Evolutionary conservation across 2,113 vertebrate species (phyloP).

Genomic region (Monarcha castaneiventris): DNA sequence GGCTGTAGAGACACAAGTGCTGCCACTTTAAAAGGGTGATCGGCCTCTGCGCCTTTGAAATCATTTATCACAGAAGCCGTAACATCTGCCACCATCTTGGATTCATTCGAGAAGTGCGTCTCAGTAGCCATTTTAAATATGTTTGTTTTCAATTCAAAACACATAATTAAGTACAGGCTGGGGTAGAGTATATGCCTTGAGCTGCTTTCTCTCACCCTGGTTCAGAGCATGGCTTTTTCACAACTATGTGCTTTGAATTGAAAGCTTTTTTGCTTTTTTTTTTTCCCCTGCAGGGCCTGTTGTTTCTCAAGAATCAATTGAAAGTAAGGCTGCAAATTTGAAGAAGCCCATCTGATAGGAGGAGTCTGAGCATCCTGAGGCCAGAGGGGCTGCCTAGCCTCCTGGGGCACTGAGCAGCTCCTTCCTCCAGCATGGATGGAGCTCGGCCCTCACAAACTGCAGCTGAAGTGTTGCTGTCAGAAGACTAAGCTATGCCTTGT

Average conservation of each 20-base stretch:
- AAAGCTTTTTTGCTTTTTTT: neutral
- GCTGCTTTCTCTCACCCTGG: constrained; percentile 35
- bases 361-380: neutral
- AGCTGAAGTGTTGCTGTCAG: neutral
- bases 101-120: constrained; percentile 38
- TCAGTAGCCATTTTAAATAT: constrained; percentile 56
- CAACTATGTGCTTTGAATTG: constrained; percentile 50
- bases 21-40: neutral
- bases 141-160: constrained; percentile 67
- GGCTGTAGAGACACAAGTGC: neutral
- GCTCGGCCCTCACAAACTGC: accelerated
- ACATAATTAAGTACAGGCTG: constrained; percentile 62
- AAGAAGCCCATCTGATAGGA: neutral
- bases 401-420: neutral
- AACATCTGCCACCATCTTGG: constrained; percentile 52
- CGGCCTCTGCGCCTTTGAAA: neutral
- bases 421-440: neutral
- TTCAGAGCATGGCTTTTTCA: constrained; percentile 41
- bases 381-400: neutral
- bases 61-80: constrained; percentile 5
- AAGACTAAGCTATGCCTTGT: neutral
- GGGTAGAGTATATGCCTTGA: constrained; percentile 48
- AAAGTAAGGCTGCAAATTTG: constrained; percentile 21
- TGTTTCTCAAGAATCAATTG: constrained; percentile 22
- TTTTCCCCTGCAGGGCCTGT: neutral